Conservation (phyloP, 2,797 vertebrate genomes). For the Sylvilagus floridanus region DNA sequence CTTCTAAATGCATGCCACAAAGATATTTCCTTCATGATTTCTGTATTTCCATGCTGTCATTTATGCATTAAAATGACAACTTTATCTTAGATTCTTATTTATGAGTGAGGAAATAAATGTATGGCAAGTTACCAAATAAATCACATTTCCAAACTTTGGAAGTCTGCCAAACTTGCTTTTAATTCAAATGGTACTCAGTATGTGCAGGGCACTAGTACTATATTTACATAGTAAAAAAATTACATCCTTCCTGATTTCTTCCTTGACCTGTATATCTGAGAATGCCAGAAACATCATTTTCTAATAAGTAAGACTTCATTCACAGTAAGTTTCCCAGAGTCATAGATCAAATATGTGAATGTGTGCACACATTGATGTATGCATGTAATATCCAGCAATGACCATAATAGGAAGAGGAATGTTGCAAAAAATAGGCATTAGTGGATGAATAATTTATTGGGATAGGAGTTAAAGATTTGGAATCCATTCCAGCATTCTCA, state of each 20-base stretch:
- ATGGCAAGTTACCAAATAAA: conserved; percentile 67
- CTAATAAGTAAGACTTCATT: conserved; percentile 41
- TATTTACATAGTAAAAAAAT: conserved; percentile 54
- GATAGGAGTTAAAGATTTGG: background rate
- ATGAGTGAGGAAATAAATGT: conserved; percentile 58
- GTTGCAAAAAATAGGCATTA: background rate
- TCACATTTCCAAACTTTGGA: conserved; percentile 63
- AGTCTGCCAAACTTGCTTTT: conserved; percentile 74
- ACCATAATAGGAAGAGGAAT: conserved; percentile 34
- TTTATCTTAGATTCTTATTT: conserved; percentile 77
- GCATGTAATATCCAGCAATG: background rate
- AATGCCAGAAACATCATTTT: conserved; percentile 41
- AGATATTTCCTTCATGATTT: conserved; percentile 32
- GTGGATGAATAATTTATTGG: background rate
- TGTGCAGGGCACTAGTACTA: background rate
- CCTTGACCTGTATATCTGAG: conserved; percentile 24
- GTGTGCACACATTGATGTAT: background rate
- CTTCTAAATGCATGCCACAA: conserved; percentile 9
- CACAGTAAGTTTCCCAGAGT: conserved; percentile 48
- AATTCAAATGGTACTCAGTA: conserved; percentile 66
- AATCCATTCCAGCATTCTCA: background rate
- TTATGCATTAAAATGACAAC: conserved; percentile 65
- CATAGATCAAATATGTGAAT: background rate
- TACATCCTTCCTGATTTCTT: conserved; percentile 39
- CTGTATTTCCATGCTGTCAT: conserved; percentile 17